Evolutionary conservation across 2,888 invertebrate genomes (phyloP).

Genomic region (Drosophila sordidula): DNA sequence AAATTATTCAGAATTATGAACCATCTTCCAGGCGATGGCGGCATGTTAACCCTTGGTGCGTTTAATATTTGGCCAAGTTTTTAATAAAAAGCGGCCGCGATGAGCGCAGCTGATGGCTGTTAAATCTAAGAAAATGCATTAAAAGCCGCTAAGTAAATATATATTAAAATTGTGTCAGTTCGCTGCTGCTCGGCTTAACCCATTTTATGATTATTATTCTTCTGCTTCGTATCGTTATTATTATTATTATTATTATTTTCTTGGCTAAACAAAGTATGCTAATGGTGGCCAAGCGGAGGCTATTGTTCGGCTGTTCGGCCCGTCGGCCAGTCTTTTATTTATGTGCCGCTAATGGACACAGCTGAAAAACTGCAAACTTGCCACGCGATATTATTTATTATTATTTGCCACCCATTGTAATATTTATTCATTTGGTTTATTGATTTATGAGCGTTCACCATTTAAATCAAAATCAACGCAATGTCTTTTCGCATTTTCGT

Average conservation of each 20-base stretch:
- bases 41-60: slow-evolving; percentile 65
- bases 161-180: slow-evolving; percentile 71
- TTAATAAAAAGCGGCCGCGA: slow-evolving; percentile 44
- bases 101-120: slow-evolving; percentile 30
- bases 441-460: slow-evolving; percentile 67
- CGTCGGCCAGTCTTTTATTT: slow-evolving; percentile 56
- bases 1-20: slow-evolving; percentile 76
- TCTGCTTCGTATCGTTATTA: slow-evolving; percentile 57
- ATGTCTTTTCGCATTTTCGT: slow-evolving; percentile 56
- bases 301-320: slow-evolving; percentile 29
- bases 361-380: slow-evolving; percentile 52
- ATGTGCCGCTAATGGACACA: slow-evolving; percentile 74
- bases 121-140: slow-evolving; percentile 71
- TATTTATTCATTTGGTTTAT: slow-evolving; percentile 73
- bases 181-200: slow-evolving; percentile 54
- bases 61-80: slow-evolving; percentile 68
- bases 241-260: slow-evolving; percentile 61
- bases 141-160: slow-evolving; percentile 71
- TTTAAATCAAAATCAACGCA: slow-evolving; percentile 74
- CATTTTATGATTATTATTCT: slow-evolving; percentile 62
- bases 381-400: slow-evolving; percentile 67
- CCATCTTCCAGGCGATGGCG: slow-evolving; percentile 29
- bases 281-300: slow-evolving; percentile 50
- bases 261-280: slow-evolving; percentile 69
- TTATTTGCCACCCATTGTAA: slow-evolving; percentile 53